Evolutionary conservation across 2,888 invertebrate species (phyloP).

Genomic region (Lobophora halterata): DNA sequence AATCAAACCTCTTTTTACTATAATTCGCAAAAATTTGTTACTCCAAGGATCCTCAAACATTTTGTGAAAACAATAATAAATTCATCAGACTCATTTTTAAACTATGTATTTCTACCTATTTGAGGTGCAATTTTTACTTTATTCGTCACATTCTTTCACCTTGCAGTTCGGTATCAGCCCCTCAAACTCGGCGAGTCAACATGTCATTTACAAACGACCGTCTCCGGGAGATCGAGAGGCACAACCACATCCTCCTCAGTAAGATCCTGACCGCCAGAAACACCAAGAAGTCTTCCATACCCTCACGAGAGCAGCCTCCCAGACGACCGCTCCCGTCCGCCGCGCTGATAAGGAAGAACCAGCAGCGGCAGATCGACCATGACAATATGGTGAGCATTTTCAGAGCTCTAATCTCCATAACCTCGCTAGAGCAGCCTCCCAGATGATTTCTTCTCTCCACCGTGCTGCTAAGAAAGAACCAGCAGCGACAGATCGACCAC

Average conservation of each 20-base stretch:
- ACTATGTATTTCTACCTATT: too few species aligned
- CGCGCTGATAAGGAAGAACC: constrained; percentile 73
- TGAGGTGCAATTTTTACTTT: too few species aligned
- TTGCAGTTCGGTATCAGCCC: constrained; percentile 57
- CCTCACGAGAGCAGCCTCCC: constrained; percentile 41
- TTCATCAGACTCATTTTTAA: too few species aligned
- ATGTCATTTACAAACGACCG: constrained; percentile 82
- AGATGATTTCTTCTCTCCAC: constrained; percentile 60
- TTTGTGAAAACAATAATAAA: too few species aligned
- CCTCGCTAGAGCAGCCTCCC: constrained; percentile 41
- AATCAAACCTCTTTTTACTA: too few species aligned
- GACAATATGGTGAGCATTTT: constrained; percentile 77
- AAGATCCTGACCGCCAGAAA: constrained; percentile 79
- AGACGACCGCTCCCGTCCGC: constrained; percentile 60
- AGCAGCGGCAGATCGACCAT: constrained; percentile 79
- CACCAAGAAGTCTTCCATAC: constrained; percentile 56
- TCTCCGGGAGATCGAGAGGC: constrained; percentile 81
- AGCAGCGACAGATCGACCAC: constrained; percentile 79
- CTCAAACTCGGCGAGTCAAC: constrained; percentile 57
- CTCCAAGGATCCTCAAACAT: too few species aligned
- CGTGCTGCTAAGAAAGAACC: constrained; percentile 73
- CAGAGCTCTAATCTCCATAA: too few species aligned
- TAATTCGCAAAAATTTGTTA: too few species aligned
- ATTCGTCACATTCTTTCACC: too few species aligned
- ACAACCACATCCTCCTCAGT: constrained; percentile 79